Percentiles rank a stretch among this genome's conserved stretches.
Evolutionary conservation across 1,140 invertebrate genomes (phyloP).

Genomic region (Bilobella aurantiaca): DNA sequence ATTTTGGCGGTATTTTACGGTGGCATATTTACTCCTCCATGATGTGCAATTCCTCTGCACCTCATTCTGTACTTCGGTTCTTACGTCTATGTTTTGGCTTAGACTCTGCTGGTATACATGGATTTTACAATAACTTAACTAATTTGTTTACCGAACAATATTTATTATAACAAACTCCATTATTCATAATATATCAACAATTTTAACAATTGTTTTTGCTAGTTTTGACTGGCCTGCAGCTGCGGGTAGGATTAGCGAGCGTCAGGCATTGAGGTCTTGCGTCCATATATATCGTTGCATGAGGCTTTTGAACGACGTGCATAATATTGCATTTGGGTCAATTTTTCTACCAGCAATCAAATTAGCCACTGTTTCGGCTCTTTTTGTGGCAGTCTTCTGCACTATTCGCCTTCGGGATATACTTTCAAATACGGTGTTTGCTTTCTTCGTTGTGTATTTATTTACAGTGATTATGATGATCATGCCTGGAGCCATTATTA

Average conservation of each 20-base stretch:
- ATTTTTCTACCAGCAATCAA: not conserved
- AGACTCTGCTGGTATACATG: no score
- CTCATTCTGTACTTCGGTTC: not conserved
- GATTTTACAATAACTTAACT: not conserved
- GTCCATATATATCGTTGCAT: not conserved
- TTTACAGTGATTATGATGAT: no score
- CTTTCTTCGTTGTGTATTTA: no score
- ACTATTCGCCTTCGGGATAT: no score
- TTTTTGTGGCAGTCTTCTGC: no score
- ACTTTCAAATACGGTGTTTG: no score
- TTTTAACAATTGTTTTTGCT: not conserved
- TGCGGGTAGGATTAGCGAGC: not conserved
- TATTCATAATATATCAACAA: no score
- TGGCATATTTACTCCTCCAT: not conserved
- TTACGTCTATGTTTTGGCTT: not conserved
- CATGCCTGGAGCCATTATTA: no score
- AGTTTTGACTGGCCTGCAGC: not conserved
- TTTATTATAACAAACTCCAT: no score
- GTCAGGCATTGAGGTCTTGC: no score
- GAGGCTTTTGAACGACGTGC: not conserved
- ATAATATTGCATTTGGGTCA: not conserved
- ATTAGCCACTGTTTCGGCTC: no score
- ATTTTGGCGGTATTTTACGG: not conserved
- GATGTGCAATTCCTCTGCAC: not conserved
- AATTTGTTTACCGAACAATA: not conserved